Conservation (phyloP, 2,888 invertebrate species). For the Cryptosula pallasiana region DNA sequence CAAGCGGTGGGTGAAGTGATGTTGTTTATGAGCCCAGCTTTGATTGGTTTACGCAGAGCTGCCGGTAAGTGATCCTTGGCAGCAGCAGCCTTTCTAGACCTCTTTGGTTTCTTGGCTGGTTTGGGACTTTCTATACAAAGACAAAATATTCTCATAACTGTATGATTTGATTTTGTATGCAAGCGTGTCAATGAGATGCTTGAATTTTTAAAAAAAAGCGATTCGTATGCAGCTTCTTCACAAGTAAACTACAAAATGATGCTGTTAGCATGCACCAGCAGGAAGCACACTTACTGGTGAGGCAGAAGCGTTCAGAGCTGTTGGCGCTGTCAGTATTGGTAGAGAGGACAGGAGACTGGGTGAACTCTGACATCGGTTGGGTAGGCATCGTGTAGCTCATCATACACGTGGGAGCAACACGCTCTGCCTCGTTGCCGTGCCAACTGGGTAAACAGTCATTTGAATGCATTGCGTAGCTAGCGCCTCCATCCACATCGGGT, state of each 20-base stretch:
- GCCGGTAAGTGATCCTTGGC: background rate
- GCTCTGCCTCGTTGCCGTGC: background rate
- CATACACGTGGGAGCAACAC: slow-evolving; percentile 2
- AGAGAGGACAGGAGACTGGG: slow-evolving; percentile 14
- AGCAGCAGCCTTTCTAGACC: background rate
- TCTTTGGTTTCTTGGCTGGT: slow-evolving; percentile 4
- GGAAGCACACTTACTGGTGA: background rate
- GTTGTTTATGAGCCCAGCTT: background rate
- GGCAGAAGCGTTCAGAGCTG: background rate
- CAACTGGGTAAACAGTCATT: background rate
- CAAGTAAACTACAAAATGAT: no score
- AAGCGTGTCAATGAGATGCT: no score
- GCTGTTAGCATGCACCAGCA: no score
- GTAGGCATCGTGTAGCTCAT: background rate
- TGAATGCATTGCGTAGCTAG: background rate
- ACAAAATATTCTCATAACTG: background rate
- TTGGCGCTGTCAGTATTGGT: background rate
- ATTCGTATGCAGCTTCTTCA: no score
- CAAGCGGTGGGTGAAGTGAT: background rate
- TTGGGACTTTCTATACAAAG: slow-evolving; percentile 19
- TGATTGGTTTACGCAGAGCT: background rate
- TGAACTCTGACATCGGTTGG: background rate
- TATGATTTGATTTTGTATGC: no score
- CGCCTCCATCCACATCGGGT: background rate
- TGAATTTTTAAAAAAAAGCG: no score